Evolutionary conservation across 2,797 vertebrate genomes (phyloP).

Genomic region (Sandelia bainsii): DNA sequence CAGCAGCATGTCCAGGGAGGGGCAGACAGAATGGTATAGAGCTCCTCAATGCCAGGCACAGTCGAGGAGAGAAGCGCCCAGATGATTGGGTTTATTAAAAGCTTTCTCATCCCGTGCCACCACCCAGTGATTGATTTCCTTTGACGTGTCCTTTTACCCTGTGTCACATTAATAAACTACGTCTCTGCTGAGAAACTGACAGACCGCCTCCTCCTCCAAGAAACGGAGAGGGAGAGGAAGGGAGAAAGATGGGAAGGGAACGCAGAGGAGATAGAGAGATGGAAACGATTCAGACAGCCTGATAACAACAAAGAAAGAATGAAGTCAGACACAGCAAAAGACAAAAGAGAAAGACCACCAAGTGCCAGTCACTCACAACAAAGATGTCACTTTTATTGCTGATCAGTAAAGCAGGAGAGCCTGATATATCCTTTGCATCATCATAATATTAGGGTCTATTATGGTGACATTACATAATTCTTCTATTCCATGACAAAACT

Average conservation of each 20-base stretch:
- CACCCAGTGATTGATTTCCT: conserved; percentile 74
- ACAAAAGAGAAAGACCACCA: conserved; percentile 24
- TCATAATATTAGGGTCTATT: conserved; percentile 33
- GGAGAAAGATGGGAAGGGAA: conserved; percentile 21
- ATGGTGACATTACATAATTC: conserved; percentile 40
- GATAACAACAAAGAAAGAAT: conserved; percentile 14
- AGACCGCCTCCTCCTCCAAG: conserved; percentile 62
- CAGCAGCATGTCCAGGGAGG: conserved; percentile 33
- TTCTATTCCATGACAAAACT: conserved; percentile 22
- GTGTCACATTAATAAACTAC: conserved; percentile 82
- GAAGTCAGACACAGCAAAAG: conserved; percentile 21
- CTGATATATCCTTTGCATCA: conserved; percentile 46
- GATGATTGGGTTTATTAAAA: conserved; percentile 81
- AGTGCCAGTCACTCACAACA: conserved; percentile 18
- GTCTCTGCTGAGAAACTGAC: conserved; percentile 74
- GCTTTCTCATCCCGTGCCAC: conserved; percentile 63
- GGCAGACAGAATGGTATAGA: conserved; percentile 30
- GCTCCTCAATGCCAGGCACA: conserved; percentile 45
- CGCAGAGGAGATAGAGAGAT: conserved; percentile 15
- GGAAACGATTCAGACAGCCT: conserved; percentile 27
- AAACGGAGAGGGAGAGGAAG: conserved; percentile 33
- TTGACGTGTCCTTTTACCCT: conserved; percentile 82
- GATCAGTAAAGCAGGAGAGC: conserved; percentile 39
- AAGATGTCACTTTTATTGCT: conserved; percentile 47
- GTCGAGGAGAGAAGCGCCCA: conserved; percentile 45